Base-by-base conservation (phyloP, 2,113 vertebrate genomes). In the Hyla sarda region DNA sequence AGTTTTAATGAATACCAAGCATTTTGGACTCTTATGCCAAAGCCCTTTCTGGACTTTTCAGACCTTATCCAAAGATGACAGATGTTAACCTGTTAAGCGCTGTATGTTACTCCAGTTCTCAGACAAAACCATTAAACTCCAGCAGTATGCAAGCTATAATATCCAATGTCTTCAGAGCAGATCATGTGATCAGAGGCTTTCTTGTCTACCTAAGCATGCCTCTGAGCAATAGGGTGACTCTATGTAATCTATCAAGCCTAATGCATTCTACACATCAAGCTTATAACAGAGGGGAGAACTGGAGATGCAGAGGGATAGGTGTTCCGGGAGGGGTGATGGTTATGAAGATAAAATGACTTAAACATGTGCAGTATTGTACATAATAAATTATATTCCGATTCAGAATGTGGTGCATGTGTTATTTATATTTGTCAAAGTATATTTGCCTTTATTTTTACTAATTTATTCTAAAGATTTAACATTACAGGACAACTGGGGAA, bases 301-400 rank as follows among this genome's bases (percentile, higher is more conserved):
- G 47, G 65, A 45, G 19, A 77, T 62, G 37, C 28, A 10, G 2
- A 82, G 58, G 58, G 78, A 81, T 82, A 73, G n/a, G 62, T 60
- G 45, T 74, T 65, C 69, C 74, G 54, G 67, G 78, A 87, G 56
- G 85, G 65, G 85, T 80, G 23, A 87, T 82, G 67, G 85, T 72
- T 30, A 23, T 74, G 65, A 80, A 82, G 37, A 62, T 74, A 74
- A 82, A 81, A 60, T 84, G 72, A 74, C 34, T 41, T 87, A 47
- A 72, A 82, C 52, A 73, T 73, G 77, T 87, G 85, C 85, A 87
- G 85, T 87, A 74, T 48, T 81, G 77, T 87, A 82, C 85, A 87
- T 81, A 87, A 87, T 87, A 87, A 87, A 87, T 30, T 60, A 82
- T 82, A 82, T 87, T 82, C 52, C 28, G 34, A 74, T 82, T 82